A percentile compares a stretch with the other conserved stretches of the same genome.
phyloP scores from a whole-genome alignment of 2,113 vertebrate genomes.

The Thinocorus orbignyianus region DNA sequence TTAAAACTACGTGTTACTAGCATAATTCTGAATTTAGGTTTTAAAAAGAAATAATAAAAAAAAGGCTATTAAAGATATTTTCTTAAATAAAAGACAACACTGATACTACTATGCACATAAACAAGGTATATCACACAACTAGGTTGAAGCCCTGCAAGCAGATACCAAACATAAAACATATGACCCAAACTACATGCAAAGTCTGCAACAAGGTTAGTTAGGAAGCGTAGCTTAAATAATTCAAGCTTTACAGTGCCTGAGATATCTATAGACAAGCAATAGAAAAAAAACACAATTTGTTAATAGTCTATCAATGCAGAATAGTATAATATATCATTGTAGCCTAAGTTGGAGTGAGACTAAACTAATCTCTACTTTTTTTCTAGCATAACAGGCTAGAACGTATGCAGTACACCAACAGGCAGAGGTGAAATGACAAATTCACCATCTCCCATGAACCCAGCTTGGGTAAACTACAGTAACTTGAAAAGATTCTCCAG shows the following conservation, averaged over 20 bases:
- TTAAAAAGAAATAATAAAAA: too few species aligned
- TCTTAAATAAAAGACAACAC: not conserved
- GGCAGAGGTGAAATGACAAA: not conserved
- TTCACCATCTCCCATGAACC: not conserved
- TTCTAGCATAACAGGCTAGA: not conserved
- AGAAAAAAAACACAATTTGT: not conserved
- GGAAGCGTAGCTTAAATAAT: not conserved
- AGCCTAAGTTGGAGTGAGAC: not conserved
- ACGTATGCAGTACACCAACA: not conserved
- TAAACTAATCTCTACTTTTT: not conserved
- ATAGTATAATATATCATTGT: not conserved
- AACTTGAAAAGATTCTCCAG: not conserved
- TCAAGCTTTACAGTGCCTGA: not conserved
- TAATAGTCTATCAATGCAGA: not conserved
- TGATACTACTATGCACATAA: not conserved
- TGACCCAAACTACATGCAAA: not conserved
- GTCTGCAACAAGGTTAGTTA: not conserved
- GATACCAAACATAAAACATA: not conserved
- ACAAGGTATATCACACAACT: not conserved
- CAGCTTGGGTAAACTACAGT: not conserved
- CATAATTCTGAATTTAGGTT: not conserved
- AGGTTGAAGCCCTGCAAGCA: not conserved
- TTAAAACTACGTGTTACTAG: not conserved
- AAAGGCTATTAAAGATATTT: not conserved
- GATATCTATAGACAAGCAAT: not conserved